A percentile compares a stretch with the other conserved stretches of the same genome.
Evolutionary conservation across 1,140 invertebrate species (phyloP).

Genomic region (Drosophila teissieri): DNA sequence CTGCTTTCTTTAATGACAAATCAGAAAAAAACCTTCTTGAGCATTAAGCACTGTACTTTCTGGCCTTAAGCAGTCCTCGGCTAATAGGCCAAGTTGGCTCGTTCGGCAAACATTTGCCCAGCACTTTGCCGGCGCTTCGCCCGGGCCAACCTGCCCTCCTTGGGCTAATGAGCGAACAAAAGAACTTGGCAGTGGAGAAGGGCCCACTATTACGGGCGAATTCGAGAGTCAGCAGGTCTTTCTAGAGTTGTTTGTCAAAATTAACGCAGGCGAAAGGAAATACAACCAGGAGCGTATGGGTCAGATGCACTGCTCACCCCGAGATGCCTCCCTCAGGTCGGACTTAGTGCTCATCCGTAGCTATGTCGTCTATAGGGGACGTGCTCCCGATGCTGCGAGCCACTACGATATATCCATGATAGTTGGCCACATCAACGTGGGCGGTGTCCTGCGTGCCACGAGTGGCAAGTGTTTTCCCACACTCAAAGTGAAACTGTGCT

Average conservation of each 20-base stretch:
- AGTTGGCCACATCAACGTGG: conserved; percentile 38
- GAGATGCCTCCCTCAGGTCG: conserved; percentile 34
- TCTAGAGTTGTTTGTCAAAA: conserved; percentile 53
- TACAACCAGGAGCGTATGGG: conserved; percentile 22
- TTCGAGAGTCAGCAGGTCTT: conserved; percentile 17
- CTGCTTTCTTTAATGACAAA: no score
- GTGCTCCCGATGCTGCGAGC: neutral
- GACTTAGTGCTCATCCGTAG: conserved; percentile 46
- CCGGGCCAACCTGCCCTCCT: conserved; percentile 4
- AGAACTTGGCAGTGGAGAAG: conserved; percentile 13
- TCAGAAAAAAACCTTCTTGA: neutral
- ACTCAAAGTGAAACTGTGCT: conserved; percentile 38
- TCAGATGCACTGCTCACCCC: conserved; percentile 37
- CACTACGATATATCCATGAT: conserved; percentile 35
- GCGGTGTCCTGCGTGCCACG: conserved; percentile 14
- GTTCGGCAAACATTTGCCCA: conserved; percentile 56
- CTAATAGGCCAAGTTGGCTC: conserved; percentile 53
- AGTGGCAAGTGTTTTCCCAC: conserved; percentile 27
- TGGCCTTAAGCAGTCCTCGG: conserved; percentile 29
- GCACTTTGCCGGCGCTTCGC: conserved; percentile 44
- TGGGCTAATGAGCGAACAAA: conserved; percentile 60
- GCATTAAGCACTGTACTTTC: conserved; percentile 22
- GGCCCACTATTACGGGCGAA: conserved; percentile 12
- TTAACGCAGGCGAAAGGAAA: conserved; percentile 24
- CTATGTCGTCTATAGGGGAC: conserved; percentile 24